phyloP scores from a whole-genome alignment of 2,888 invertebrate species.

The Stegana nigrithorax region DNA sequence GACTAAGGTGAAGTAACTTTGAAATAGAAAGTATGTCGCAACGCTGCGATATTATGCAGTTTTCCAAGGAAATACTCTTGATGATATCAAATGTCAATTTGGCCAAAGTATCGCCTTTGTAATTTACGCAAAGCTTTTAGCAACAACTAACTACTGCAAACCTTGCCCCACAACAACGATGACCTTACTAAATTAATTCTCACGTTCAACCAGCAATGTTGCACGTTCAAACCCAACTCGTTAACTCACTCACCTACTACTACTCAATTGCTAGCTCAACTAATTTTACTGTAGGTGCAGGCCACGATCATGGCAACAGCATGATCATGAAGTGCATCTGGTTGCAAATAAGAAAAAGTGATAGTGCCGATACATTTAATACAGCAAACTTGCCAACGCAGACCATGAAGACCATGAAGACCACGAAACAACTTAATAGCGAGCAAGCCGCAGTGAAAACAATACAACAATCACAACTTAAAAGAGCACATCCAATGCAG shows the following conservation, averaged over 20 bases:
- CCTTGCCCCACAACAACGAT: conserved; percentile 7
- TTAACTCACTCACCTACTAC: not conserved
- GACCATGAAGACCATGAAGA: not conserved
- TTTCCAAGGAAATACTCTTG: conserved; percentile 43
- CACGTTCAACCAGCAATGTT: conserved; percentile 60
- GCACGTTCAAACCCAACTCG: conserved; percentile 9
- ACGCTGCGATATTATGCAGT: conserved; percentile 53
- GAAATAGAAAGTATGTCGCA: conserved; percentile 54
- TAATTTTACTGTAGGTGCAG: too few relatives aligned
- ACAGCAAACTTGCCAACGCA: not conserved
- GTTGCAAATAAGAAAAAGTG: conserved; percentile 27
- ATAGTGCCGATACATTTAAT: conserved; percentile 22
- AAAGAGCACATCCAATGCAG: too few relatives aligned
- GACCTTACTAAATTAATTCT: conserved; percentile 32
- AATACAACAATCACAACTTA: too few relatives aligned
- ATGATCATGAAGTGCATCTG: conserved; percentile 4
- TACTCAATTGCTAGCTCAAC: conserved; percentile 1
- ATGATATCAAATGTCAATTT: conserved; percentile 45
- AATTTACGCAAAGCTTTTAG: too few relatives aligned
- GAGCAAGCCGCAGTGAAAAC: not conserved
- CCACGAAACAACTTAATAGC: conserved; percentile 25
- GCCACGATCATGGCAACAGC: not conserved
- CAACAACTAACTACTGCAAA: too few relatives aligned
- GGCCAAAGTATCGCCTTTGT: conserved; percentile 37
- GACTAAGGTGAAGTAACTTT: conserved; percentile 40